Evolutionary conservation across 35 echinoderm and acorn worm species (phyloP).

Genomic region (Apostichopus californicus): DNA sequence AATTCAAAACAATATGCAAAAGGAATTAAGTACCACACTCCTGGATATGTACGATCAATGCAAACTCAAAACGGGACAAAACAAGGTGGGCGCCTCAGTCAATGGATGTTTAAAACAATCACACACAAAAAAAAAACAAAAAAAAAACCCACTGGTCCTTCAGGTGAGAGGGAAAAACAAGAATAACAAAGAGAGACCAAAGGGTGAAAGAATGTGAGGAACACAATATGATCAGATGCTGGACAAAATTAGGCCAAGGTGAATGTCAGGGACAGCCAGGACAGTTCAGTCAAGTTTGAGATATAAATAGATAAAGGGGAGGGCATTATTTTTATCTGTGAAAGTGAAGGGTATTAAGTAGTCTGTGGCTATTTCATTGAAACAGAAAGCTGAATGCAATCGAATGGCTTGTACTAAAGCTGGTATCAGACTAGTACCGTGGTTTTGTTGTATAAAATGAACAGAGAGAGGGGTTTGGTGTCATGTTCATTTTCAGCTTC

Average conservation of each 20-base stretch:
- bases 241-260: conserved; percentile 23
- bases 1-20: background rate
- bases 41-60: too few relatives aligned
- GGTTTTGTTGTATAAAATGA: too few relatives aligned
- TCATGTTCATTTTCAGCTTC: too few relatives aligned
- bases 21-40: background rate
- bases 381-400: too few relatives aligned
- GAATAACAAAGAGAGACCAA: background rate
- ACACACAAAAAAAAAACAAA: too few relatives aligned
- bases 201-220: background rate
- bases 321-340: background rate
- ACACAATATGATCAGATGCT: background rate
- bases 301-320: background rate
- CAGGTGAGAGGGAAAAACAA: too few relatives aligned
- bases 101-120: background rate
- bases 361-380: background rate
- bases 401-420: too few relatives aligned
- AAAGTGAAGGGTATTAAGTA: background rate
- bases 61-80: too few relatives aligned
- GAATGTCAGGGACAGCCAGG: background rate
- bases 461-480: too few relatives aligned
- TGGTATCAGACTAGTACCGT: too few relatives aligned
- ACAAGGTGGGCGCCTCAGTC: background rate
- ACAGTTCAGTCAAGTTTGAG: background rate
- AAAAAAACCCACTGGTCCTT: background rate